These are phyloP conservation scores for Drosophila acutilabella DNA, from an alignment of 2,888 invertebrate genomes.

Conservation along the genomic window DNA sequence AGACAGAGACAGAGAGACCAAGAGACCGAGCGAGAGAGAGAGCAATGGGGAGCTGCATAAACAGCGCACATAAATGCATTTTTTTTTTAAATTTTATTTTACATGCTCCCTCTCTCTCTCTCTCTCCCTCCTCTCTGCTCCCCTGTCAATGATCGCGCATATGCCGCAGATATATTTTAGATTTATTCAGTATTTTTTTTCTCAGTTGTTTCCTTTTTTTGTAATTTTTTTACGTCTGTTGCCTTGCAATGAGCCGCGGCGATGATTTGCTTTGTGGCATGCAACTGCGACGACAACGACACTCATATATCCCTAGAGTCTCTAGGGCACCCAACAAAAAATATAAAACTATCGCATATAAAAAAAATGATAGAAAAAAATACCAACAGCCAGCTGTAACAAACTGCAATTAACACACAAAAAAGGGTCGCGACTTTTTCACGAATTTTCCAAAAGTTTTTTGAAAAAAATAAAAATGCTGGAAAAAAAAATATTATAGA, in stretches of 20 bases:
- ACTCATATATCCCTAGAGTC: constrained; percentile 18
- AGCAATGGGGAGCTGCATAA: constrained; percentile 38
- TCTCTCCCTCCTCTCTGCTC: neutral
- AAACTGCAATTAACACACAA: constrained; percentile 37
- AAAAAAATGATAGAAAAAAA: neutral
- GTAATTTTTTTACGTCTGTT: constrained; percentile 83
- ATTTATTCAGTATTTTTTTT: constrained; percentile 52
- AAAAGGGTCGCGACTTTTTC: constrained; percentile 23
- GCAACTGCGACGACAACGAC: constrained; percentile 38
- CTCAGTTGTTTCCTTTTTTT: constrained; percentile 19
- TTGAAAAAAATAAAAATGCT: constrained; percentile 17
- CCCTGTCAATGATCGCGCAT: constrained; percentile 65
- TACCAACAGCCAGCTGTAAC: constrained; percentile 53
- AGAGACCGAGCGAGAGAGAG: constrained; percentile 2
- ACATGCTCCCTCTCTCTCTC: constrained; percentile 25
- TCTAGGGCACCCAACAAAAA: constrained; percentile 15
- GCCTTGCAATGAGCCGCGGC: constrained; percentile 84
- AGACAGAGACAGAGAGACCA: constrained; percentile 12
- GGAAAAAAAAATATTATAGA: constrained; percentile 8
- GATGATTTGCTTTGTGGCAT: constrained; percentile 76
- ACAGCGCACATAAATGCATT: constrained; percentile 66
- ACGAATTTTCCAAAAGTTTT: constrained; percentile 11
- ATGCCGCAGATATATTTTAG: constrained; percentile 71
- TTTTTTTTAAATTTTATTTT: constrained; percentile 42
- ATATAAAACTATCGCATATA: constrained; percentile 12